Evolutionary conservation across 1,140 invertebrate genomes (phyloP).

Genomic region (Lordiphosa stackelbergi): DNA sequence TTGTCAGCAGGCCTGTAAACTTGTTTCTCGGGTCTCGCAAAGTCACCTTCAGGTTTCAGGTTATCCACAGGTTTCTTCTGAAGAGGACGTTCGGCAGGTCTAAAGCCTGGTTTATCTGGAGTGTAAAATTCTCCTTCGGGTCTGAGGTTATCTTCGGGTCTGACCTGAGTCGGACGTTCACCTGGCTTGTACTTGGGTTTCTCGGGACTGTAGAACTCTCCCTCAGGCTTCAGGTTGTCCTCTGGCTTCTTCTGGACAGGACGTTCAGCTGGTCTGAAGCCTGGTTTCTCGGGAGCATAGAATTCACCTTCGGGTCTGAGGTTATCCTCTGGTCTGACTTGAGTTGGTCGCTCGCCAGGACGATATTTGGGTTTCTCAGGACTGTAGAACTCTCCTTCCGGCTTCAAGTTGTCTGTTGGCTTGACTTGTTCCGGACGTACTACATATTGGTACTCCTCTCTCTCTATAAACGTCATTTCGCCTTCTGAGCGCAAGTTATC

Average conservation of each 20-base stretch:
- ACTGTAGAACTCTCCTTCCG: conserved; percentile 79
- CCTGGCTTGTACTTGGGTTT: neutral
- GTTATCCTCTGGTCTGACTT: conserved; percentile 79
- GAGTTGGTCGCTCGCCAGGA: conserved; percentile 68
- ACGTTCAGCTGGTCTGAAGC: neutral
- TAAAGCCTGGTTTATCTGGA: neutral
- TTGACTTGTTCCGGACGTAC: conserved; percentile 80
- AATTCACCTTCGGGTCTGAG: conserved; percentile 49
- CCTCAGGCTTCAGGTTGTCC: neutral
- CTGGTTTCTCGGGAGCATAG: neutral
- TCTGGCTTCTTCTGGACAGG: neutral
- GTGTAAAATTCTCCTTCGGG: neutral
- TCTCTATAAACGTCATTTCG: conserved; percentile 78
- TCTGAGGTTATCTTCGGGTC: neutral
- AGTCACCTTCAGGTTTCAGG: too few relatives aligned
- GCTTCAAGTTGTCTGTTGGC: conserved; percentile 81
- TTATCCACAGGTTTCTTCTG: neutral
- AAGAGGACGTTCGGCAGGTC: conserved; percentile 54
- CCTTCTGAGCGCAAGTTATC: conserved; percentile 80
- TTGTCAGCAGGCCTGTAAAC: conserved; percentile 78
- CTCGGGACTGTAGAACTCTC: neutral
- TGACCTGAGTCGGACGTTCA: neutral
- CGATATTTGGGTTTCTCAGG: conserved; percentile 71
- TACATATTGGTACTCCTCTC: conserved; percentile 74
- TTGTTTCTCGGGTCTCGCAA: too few relatives aligned